Evolutionary conservation across 2,797 vertebrate genomes (phyloP).

Genomic region (Betta splendens): DNA sequence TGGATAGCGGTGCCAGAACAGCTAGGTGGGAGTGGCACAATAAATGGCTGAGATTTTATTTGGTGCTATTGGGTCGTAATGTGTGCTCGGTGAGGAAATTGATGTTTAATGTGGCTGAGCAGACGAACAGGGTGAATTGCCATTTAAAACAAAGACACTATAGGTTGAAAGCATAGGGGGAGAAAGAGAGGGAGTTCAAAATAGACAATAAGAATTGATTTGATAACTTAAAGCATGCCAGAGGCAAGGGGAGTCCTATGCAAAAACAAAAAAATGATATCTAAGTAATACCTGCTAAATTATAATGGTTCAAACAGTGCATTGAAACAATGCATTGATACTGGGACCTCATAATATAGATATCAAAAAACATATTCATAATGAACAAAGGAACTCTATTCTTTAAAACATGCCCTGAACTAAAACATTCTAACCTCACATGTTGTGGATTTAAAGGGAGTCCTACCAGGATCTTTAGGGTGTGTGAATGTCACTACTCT

Average conservation of each 20-base stretch:
- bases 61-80: constrained; percentile 79
- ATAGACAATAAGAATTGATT: constrained; percentile 68
- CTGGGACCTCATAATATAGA: constrained; percentile 46
- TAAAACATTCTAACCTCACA: constrained; percentile 53
- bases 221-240: constrained; percentile 70
- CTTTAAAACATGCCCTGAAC: constrained; percentile 64
- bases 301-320: constrained; percentile 63
- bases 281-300: constrained; percentile 59
- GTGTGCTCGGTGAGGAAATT: constrained; percentile 79
- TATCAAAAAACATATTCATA: constrained; percentile 62
- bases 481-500: constrained; percentile 20
- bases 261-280: constrained; percentile 69
- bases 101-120: constrained; percentile 81
- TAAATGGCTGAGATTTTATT: constrained; percentile 80
- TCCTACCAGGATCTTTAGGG: constrained; percentile 10
- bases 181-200: constrained; percentile 54
- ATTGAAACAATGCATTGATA: constrained; percentile 65
- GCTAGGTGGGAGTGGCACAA: constrained; percentile 64
- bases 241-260: constrained; percentile 72
- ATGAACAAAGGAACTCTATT: constrained; percentile 51
- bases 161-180: constrained; percentile 60
- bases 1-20: constrained; percentile 64
- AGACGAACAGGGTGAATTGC: constrained; percentile 76
- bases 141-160: constrained; percentile 80
- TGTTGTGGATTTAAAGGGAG: constrained; percentile 48